phyloP scores from a whole-genome alignment of 2,113 vertebrate species.

The Microcebus murinus region DNA sequence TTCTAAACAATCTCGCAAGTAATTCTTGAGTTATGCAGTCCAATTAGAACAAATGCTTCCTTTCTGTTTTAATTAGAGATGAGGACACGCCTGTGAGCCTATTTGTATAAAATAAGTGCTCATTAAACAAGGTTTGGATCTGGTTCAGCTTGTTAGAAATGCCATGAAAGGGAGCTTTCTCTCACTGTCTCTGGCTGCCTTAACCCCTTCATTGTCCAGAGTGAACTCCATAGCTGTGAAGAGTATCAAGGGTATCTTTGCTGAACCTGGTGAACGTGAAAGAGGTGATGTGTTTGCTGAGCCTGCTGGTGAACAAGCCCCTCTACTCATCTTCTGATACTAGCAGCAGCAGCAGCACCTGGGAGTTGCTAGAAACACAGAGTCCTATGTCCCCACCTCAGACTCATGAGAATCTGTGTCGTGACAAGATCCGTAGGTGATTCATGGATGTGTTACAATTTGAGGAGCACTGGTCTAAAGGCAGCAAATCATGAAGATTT shows the following conservation, averaged over 20 bases:
- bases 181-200: slow-evolving; percentile 78
- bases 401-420: too few species aligned
- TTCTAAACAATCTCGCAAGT: slow-evolving; percentile 87
- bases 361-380: background rate
- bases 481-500: background rate
- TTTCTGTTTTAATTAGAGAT: slow-evolving; percentile 88
- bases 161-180: slow-evolving; percentile 80
- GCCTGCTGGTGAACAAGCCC: background rate
- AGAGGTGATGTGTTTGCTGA: background rate
- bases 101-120: slow-evolving; percentile 90
- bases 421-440: background rate
- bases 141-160: slow-evolving; percentile 87
- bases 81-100: slow-evolving; percentile 84
- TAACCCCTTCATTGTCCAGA: slow-evolving; percentile 76
- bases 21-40: slow-evolving; percentile 86
- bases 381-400: background rate
- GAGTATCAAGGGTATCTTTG: slow-evolving; percentile 27
- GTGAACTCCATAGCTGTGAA: slow-evolving; percentile 35
- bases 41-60: slow-evolving; percentile 88
- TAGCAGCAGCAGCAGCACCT: background rate
- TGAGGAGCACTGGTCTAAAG: background rate
- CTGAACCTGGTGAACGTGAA: background rate
- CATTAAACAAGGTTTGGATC: slow-evolving; percentile 87
- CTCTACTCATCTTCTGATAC: background rate
- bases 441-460: background rate